These are phyloP conservation scores for Tetramorium simillimum DNA, from an alignment of 1,140 invertebrate species.

Conservation along the genomic window DNA sequence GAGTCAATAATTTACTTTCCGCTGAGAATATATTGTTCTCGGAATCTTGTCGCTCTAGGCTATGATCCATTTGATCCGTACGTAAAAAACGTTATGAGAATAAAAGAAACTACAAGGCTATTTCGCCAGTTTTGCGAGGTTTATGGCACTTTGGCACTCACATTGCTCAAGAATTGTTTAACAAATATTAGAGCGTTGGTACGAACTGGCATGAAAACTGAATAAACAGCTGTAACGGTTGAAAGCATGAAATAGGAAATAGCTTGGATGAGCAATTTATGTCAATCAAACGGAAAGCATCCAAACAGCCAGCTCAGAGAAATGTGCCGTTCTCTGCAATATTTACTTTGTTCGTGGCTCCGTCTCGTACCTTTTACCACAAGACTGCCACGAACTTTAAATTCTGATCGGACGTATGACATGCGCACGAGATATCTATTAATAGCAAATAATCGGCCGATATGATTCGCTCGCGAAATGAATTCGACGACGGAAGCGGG, in stretches of 20 bases:
- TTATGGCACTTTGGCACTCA: background rate
- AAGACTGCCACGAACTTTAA: constrained; percentile 30
- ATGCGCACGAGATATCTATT: constrained; percentile 51
- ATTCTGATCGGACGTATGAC: constrained; percentile 37
- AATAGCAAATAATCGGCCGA: constrained; percentile 40
- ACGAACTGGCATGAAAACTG: constrained; percentile 52
- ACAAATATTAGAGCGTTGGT: constrained; percentile 46
- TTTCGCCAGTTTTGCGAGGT: background rate
- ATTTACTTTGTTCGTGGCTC: constrained; percentile 50
- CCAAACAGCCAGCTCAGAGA: constrained; percentile 26
- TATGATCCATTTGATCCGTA: constrained; percentile 9
- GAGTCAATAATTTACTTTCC: constrained; percentile 23
- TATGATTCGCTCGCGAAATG: constrained; percentile 18
- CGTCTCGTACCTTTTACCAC: background rate
- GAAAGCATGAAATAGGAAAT: constrained; percentile 59
- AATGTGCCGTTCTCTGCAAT: constrained; percentile 29
- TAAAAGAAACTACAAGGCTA: background rate
- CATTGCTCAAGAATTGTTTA: constrained; percentile 48
- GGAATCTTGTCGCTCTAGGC: background rate
- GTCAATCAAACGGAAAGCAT: constrained; percentile 56
- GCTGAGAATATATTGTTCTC: background rate
- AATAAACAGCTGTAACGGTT: constrained; percentile 48
- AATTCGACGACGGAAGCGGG: constrained; percentile 6
- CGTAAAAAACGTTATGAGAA: background rate
- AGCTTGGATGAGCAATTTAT: constrained; percentile 60